These are phyloP conservation scores for Balaenoptera acutorostrata DNA, from an alignment of 2,113 vertebrate species.

Conservation along the genomic window DNA sequence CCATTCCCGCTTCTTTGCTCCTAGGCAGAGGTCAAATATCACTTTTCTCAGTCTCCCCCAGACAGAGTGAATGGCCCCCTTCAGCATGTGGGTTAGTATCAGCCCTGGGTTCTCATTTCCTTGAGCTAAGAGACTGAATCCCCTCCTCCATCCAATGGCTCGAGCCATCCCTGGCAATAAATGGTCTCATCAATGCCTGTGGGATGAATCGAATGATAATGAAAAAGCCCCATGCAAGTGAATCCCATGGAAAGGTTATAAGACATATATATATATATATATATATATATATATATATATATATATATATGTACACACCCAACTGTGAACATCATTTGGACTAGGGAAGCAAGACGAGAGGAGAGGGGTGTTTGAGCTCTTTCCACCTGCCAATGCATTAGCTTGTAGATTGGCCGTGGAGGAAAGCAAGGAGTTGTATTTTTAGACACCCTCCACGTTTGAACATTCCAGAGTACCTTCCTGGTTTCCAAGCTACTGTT, in stretches of 20 bases:
- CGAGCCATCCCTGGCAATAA: not conserved
- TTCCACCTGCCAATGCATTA: rapidly evolving
- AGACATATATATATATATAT: not conserved
- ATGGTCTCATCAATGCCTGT: not conserved
- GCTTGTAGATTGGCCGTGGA: rapidly evolving
- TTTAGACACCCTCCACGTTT: not conserved
- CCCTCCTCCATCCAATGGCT: rapidly evolving
- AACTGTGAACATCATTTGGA: not conserved
- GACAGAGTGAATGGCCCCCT: no score
- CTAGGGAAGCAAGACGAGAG: not conserved
- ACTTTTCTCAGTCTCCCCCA: not conserved
- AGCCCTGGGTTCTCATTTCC: not conserved
- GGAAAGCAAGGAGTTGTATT: rapidly evolving
- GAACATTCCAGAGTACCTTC: no score
- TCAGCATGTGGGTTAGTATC: not conserved
- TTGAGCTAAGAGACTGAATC: not conserved
- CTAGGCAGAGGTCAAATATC: not conserved
- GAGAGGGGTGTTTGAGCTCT: not conserved
- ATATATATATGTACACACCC: not conserved
- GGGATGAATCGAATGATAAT: not conserved
- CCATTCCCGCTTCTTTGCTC: not conserved
- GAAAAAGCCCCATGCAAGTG: not conserved
- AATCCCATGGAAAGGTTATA: not conserved
- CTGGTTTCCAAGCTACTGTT: not conserved
- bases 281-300: no score